Base-by-base conservation (phyloP, 2,113 vertebrate species). In the Anarhynchus alexandrinus region DNA sequence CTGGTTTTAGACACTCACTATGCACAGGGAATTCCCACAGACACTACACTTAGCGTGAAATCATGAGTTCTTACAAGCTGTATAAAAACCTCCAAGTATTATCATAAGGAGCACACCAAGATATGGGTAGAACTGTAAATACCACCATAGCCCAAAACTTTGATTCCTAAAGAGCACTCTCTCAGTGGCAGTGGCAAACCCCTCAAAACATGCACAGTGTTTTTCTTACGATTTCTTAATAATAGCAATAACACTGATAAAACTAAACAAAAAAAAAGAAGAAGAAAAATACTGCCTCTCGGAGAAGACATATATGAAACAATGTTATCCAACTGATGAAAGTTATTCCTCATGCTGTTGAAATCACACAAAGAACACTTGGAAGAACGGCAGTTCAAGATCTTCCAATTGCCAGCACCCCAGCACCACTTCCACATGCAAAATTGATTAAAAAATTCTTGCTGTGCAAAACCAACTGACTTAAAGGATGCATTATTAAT, bases 161-260 rank as follows among this genome's bases (percentile, higher is more conserved):
- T 18, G 36, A 32, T 32, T 80, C 42, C 55, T 64, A 14, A 61
- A 45, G 14, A 40, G 58, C 47, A n/a, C n/a, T 47, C 19, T 61
- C 32, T 25, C 43, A 34, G 17, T 2, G 36, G 27, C 57, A 65
- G 61, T 23, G 49, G 16, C 36, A 87, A 66, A 27, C 3, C 14
- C 25, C 67, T 51, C n/a, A 52, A 42, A 86, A 65, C 0, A 59
- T 19, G 18, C n/a, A 66, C 9, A 19, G 29, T 0, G 0, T 1
- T 80, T 32, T 65, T 13, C 34, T 71, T 11, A 15, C 26, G 10
- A 45, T 54, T 8, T 26, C 32, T 61, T 34, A 27, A 6, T 20
- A 55, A 34, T 8, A 71, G 19, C 12, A 80, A 9, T 19, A 61
- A 29, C n/a, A 55, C 21, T 6, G 27, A 69, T 17, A 20, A 30